A percentile compares a stretch with the other conserved stretches of the same genome.
These are phyloP conservation scores for Brachyrhaphis roseni DNA, from an alignment of 2,797 vertebrate genomes.

Conservation along the genomic window DNA sequence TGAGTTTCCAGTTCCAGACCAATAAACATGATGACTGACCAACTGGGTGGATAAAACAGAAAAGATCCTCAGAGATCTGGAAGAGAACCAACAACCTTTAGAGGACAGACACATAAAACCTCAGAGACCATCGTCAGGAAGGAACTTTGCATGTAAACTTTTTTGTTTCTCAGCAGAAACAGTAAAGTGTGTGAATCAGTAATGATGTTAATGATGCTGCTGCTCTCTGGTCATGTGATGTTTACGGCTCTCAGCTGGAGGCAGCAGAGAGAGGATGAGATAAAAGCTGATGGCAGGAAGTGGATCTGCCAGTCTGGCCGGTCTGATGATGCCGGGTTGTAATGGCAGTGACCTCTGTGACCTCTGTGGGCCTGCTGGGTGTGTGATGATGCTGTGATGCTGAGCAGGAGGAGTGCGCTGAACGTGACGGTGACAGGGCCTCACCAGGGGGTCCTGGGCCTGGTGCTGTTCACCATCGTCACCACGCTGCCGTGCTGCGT, in stretches of 20 bases:
- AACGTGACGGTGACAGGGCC: neutral
- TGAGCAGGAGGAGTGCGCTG: neutral
- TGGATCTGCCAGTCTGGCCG: neutral
- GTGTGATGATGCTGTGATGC: neutral
- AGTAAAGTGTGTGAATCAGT: neutral
- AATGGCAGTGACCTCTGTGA: neutral
- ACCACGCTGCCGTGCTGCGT: constrained; percentile 11
- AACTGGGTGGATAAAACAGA: too few relatives aligned
- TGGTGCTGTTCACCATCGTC: neutral
- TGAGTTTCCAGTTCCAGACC: too few relatives aligned
- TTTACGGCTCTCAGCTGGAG: neutral
- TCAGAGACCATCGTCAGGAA: too few relatives aligned
- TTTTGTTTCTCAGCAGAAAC: neutral
- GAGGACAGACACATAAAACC: too few relatives aligned
- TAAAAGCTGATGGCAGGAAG: neutral
- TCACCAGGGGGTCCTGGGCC: neutral
- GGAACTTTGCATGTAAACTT: neutral
- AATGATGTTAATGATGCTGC: neutral
- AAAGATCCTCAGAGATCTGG: too few relatives aligned
- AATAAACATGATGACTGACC: too few relatives aligned
- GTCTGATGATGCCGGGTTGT: neutral
- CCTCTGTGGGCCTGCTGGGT: neutral
- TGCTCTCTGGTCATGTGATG: neutral
- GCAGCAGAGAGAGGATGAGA: neutral
- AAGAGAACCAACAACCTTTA: too few relatives aligned